Conservation (phyloP, 2,113 vertebrate genomes). For the Monarcha castaneiventris region DNA sequence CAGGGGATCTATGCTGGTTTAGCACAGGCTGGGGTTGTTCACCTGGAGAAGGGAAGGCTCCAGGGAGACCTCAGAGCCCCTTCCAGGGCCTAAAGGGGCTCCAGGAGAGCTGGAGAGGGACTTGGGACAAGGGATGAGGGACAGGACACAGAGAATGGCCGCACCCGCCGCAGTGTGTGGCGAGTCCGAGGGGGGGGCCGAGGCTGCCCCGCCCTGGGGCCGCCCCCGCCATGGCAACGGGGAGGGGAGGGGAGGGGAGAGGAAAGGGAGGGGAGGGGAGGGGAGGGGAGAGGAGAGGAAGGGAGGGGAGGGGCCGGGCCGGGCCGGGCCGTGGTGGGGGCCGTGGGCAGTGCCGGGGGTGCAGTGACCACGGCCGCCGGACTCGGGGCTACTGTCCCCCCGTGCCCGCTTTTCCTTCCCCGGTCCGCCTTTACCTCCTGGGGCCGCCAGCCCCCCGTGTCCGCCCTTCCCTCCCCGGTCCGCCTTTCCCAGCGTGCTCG, state of each 20-base stretch:
- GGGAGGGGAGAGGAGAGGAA: no score
- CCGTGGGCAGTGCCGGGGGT: background rate
- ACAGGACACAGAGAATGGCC: background rate
- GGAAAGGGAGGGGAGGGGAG: no score
- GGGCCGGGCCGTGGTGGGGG: no score
- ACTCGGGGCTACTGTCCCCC: no score
- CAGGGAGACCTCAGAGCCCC: background rate
- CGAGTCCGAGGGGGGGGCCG: no score
- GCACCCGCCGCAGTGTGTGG: no score
- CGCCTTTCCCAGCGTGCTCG: background rate
- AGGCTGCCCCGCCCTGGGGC: no score
- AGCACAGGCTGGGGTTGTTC: background rate
- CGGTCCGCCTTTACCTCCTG: background rate
- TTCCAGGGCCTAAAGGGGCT: background rate
- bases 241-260: no score
- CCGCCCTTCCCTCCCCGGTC: background rate
- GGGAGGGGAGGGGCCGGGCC: no score
- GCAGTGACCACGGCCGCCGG: no score
- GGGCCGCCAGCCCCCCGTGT: background rate
- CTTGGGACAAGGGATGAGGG: background rate
- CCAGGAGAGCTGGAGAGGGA: background rate
- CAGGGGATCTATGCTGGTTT: fast-evolving
- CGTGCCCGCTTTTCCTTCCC: background rate
- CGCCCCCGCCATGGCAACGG: no score
- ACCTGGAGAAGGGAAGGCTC: background rate